Base-by-base conservation (phyloP, 2,888 invertebrate species). In the Pecten maximus region DNA sequence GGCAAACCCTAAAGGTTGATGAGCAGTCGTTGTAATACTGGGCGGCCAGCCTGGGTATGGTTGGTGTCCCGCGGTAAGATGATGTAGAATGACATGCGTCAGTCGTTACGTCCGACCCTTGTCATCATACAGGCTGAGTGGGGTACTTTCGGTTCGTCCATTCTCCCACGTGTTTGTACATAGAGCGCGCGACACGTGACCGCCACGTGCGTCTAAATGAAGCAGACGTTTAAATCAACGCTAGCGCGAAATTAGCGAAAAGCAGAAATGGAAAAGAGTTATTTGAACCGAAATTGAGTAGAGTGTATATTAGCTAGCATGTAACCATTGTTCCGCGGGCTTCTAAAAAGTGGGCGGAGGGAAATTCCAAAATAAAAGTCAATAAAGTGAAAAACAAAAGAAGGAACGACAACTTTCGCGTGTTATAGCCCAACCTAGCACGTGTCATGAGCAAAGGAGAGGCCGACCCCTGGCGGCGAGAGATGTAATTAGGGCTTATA, bases 361-460 rank as follows among this genome's bases (percentile, higher is more conserved):
- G 40, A 87, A 40, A 87, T 87, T 88, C 48, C 40, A 87, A 40
- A 89, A 88, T 87, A 60, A 88, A 90, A 89, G 91, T 91, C 91
- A 89, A 92, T 92, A 92, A 92, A 91, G 89, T n/a, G 60, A 88
- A 87, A 89, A 88, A 90, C 91, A 91, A 92, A 90, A 90, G 90
- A 89, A n/a, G 40, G 35, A 35, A 88, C 90, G 91, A 89, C 89
- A 87, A 87, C 87, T 87, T 86, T 40, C 91, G 74, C 89, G 91
- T 92, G 91, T 88, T 88, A 74, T 88, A 90, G 89, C 87, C 88
- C 88, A 89, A 89, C 48, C 89, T 40, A 89, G 87, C 91, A 91
- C 91, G 91, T 92, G 91, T 40, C 35, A 44, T 39, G 28, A 91
- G 87, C 60, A 92, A 39, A 90, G 86, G 88, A 86, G 88, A 91